Evolutionary conservation across 2,113 vertebrate species (phyloP), one percentile per base, ranked within the genome.

Genomic region (Acrocephalus kingi): DNA sequence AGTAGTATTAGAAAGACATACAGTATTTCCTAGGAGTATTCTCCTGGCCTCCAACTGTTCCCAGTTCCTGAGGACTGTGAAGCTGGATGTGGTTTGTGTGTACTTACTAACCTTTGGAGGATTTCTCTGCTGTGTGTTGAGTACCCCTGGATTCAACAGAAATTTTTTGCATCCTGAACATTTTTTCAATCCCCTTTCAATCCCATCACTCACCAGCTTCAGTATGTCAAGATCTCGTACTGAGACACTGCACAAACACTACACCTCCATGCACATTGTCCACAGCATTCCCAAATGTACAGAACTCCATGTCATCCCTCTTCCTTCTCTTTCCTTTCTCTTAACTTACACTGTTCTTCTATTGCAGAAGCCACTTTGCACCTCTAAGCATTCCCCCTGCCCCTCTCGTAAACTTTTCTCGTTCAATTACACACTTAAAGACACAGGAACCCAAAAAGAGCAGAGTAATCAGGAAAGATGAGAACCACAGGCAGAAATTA

Each of bases 21-120:
- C 0, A 0, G 0, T 41, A 77, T 33, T 37, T 77, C 59, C 39
- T 30, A 27, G 39, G 46, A 84, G 43, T 4, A 27, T 37, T 73
- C 49, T 77, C 49, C 58, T 49, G 64, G 45, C 14, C 76, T 84
- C 52, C 52, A 89, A 8, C 33, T 48, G 18, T 15, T 88, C 48
- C 46, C 80, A 83, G 33, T 15, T 76, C 41, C 23, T 5, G 21
- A 68, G 30, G 72, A 30, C 2, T 37, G 13, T 30, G 48, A 85
- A 79, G 48, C 23, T 80, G 58, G 18, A 64, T 33, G 13, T 41
- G 43, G 13, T 66, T 61, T 84, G n/a, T 54, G 24, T 25, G 35
- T 30, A 46, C 46, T 72, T 41, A 13, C 6, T 14, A 82, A 69
- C 10, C 28, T 58, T 19, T 41, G 48, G 7, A 68, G 17, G 43